A percentile compares a stretch with the other conserved stretches of the same genome.
These are phyloP conservation scores for Drosophila mayaguana DNA, from an alignment of 2,888 invertebrate genomes.

Conservation along the genomic window DNA sequence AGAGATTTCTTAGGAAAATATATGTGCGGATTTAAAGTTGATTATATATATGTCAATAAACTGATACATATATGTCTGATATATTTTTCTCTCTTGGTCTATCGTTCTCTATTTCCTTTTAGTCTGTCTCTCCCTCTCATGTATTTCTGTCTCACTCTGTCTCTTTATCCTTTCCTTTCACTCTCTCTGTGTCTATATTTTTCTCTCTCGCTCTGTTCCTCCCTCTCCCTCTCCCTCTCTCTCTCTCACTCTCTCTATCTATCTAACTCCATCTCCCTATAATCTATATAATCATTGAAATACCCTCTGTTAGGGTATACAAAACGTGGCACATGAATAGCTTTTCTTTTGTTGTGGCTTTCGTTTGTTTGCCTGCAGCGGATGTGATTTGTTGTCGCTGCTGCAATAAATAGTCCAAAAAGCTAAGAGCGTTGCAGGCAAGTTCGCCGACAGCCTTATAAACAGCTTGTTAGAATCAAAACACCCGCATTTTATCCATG, in stretches of 20 bases:
- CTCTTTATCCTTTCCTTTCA: background rate
- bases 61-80: background rate
- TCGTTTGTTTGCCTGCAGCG: conserved; percentile 55
- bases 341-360: conserved; percentile 46
- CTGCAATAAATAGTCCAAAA: conserved; percentile 62
- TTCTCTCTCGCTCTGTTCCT: background rate
- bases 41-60: background rate
- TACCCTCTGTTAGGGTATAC: conserved; percentile 20
- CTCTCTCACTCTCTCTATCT: background rate
- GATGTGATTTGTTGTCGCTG: conserved; percentile 38
- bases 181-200: background rate
- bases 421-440: conserved; percentile 47
- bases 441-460: conserved; percentile 59
- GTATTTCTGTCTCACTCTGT: background rate
- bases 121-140: background rate
- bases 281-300: background rate
- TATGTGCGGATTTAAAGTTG: no score
- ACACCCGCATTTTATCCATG: conserved; percentile 35
- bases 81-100: background rate
- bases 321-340: conserved; percentile 53
- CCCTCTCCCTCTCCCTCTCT: background rate
- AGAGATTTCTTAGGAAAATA: background rate
- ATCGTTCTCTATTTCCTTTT: background rate
- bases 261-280: no score
- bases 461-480: conserved; percentile 55